These are phyloP conservation scores for Rhincodon typus DNA, from an alignment of 2,797 vertebrate genomes.

Conservation along the genomic window DNA sequence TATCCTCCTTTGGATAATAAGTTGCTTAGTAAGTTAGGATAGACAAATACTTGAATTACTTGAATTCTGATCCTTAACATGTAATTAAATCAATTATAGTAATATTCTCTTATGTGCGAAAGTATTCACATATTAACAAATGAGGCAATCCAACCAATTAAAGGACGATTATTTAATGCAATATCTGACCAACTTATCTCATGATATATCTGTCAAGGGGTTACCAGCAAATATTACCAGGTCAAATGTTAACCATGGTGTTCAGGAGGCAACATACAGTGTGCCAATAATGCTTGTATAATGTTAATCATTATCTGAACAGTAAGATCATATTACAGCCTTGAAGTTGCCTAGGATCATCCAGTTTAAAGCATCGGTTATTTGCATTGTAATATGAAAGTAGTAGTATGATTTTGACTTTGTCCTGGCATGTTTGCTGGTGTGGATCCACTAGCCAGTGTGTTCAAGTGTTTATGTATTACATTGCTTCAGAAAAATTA, in stretches of 20 bases:
- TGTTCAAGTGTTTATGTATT: background rate
- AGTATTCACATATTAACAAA: background rate
- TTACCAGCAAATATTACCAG: background rate
- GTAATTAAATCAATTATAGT: conserved; percentile 6
- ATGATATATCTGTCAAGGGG: background rate
- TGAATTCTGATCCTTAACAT: background rate
- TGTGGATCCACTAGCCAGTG: background rate
- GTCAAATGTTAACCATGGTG: background rate
- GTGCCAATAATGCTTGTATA: background rate
- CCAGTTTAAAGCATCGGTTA: too few species aligned
- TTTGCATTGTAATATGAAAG: background rate
- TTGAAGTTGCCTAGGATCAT: background rate
- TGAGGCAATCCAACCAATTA: background rate
- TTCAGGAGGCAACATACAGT: background rate
- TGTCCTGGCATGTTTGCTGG: background rate
- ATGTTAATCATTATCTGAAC: background rate
- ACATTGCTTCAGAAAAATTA: background rate
- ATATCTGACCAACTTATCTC: background rate
- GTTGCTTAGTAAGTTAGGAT: background rate
- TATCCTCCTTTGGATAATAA: background rate
- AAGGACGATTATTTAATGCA: background rate
- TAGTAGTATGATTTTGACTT: background rate
- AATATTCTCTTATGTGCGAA: background rate
- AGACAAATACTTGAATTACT: background rate
- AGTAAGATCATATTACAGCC: background rate